A percentile compares a stretch with the other conserved stretches of the same genome.
Evolutionary conservation across 2,797 vertebrate species (phyloP).

Genomic region (Danio choprae): DNA sequence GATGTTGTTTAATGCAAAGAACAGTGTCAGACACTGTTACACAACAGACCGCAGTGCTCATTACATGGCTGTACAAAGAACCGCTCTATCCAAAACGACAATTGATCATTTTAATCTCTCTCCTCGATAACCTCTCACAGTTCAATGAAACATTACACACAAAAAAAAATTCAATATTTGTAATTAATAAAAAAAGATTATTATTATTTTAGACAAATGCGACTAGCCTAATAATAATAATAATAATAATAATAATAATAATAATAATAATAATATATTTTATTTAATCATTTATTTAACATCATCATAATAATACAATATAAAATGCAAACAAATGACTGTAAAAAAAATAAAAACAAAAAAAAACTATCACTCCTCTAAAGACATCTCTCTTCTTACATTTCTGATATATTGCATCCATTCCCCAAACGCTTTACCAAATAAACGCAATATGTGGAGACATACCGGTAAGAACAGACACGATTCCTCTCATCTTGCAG

Average conservation of each 20-base stretch:
- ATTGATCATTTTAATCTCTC: neutral
- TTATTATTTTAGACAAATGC: neutral
- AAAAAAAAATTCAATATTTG: neutral
- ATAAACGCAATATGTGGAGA: neutral
- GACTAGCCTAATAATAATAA: neutral
- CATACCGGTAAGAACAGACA: constrained; percentile 80
- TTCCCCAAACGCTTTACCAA: neutral
- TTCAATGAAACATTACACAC: neutral
- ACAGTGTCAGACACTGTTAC: constrained; percentile 14
- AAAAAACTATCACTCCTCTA: neutral
- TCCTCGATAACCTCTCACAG: too few relatives aligned
- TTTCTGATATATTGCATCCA: neutral
- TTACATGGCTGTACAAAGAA: neutral
- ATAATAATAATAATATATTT: too few relatives aligned
- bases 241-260: neutral
- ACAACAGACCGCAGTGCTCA: constrained; percentile 34
- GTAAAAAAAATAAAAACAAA: too few relatives aligned
- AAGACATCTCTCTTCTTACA: neutral
- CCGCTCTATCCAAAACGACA: neutral
- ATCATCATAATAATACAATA: too few relatives aligned
- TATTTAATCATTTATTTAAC: too few relatives aligned
- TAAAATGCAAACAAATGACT: too few relatives aligned
- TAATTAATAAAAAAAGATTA: too few relatives aligned
- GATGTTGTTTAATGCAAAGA: neutral
- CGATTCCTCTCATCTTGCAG: constrained; percentile 83